phyloP scores from a whole-genome alignment of 2,797 vertebrate genomes.

The Simalia tracyae region DNA sequence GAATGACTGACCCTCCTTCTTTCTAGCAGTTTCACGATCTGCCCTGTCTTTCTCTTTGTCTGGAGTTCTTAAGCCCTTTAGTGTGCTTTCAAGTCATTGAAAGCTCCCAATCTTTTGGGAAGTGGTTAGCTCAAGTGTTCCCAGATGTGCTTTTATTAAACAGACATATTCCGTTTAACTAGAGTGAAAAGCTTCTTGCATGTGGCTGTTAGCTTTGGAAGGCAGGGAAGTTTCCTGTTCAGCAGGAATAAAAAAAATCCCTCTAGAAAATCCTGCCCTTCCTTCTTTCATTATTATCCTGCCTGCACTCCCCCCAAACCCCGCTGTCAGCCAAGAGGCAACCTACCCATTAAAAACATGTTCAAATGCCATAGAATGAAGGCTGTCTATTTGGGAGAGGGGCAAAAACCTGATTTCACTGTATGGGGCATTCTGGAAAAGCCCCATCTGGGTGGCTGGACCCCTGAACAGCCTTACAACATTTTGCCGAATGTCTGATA shows the following conservation, averaged over 20 bases:
- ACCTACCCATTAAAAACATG: background rate
- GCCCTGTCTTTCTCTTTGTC: background rate
- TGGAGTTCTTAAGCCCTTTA: background rate
- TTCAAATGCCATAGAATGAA: background rate
- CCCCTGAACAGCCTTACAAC: background rate
- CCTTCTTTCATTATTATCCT: background rate
- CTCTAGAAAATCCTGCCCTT: background rate
- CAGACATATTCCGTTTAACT: background rate
- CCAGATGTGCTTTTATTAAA: constrained; percentile 1
- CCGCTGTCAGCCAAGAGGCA: background rate
- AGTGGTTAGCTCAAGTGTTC: constrained; percentile 1
- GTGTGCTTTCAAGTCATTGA: background rate
- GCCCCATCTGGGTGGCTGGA: background rate
- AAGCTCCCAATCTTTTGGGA: background rate
- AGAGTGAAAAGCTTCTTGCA: background rate
- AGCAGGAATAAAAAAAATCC: background rate
- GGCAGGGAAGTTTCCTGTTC: background rate
- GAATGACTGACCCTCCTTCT: background rate
- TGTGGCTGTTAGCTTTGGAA: background rate
- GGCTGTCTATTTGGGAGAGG: background rate
- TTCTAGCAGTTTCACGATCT: background rate
- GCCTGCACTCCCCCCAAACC: background rate
- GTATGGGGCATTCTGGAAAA: background rate
- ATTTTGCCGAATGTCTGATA: background rate
- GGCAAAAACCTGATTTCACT: background rate